Conservation (phyloP, 2,888 invertebrate genomes). For the Arctia plantaginis region DNA sequence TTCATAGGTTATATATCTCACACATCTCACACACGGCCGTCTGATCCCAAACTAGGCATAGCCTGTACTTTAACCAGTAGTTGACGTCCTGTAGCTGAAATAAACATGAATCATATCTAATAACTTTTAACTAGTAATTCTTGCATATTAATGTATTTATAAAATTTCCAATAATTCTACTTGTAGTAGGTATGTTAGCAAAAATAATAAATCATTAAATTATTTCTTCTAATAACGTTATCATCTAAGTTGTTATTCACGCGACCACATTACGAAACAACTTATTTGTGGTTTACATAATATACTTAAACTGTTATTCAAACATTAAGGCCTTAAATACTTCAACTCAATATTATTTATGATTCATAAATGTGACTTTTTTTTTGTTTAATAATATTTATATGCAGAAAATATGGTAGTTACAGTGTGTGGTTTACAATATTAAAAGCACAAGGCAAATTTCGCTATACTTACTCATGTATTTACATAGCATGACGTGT, state of each 20-base stretch:
- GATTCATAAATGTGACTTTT: too few species aligned
- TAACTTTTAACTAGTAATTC: too few species aligned
- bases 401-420: neutral
- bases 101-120: too few species aligned
- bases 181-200: neutral
- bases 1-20: too few species aligned
- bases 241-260: neutral
- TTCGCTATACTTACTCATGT: neutral
- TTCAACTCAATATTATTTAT: too few species aligned
- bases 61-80: too few species aligned
- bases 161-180: neutral
- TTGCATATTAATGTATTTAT: neutral
- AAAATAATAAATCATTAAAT: neutral
- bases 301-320: neutral
- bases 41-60: too few species aligned
- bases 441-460: neutral
- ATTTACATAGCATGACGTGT: neutral
- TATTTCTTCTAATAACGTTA: neutral
- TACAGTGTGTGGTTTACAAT: neutral
- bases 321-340: too few species aligned
- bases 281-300: neutral
- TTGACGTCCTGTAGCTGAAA: too few species aligned
- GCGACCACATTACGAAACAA: neutral
- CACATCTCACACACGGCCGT: too few species aligned
- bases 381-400: neutral